These are phyloP conservation scores for Melanotaenia maccullochi DNA, from an alignment of 2,797 vertebrate genomes.

Conservation along the genomic window DNA sequence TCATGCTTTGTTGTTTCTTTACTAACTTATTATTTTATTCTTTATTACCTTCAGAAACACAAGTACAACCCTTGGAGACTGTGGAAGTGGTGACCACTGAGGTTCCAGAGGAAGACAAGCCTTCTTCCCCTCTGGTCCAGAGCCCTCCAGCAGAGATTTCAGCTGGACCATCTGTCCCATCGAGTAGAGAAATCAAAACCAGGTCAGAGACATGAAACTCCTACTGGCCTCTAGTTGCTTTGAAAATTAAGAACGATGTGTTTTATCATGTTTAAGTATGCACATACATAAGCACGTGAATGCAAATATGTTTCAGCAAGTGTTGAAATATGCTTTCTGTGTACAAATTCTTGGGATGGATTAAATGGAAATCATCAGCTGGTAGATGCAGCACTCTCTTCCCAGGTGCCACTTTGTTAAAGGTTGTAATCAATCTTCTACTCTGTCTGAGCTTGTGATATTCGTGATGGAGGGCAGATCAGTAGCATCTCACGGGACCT, in stretches of 20 bases:
- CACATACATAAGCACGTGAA: not conserved
- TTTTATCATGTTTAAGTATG: not conserved
- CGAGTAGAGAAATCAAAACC: conserved; percentile 90
- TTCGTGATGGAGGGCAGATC: conserved; percentile 61
- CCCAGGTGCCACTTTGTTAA: conserved; percentile 70
- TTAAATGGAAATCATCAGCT: conserved; percentile 53
- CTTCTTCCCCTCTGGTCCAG: conserved; percentile 83
- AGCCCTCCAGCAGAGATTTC: conserved; percentile 84
- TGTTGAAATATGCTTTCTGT: conserved; percentile 23
- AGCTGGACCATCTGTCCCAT: conserved; percentile 83
- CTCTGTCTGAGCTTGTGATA: conserved; percentile 63
- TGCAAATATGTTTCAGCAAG: conserved; percentile 8
- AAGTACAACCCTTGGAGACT: conserved; percentile 83
- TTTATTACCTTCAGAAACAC: conserved; percentile 81
- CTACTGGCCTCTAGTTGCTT: conserved; percentile 35
- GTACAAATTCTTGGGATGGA: conserved; percentile 39
- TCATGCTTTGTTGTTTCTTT: conserved; percentile 12
- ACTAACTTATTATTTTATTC: conserved; percentile 24
- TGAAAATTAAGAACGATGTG: not conserved
- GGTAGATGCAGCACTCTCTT: conserved; percentile 39
- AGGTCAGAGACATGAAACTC: conserved; percentile 84
- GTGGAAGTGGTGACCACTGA: conserved; percentile 71
- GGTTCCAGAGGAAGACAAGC: conserved; percentile 80
- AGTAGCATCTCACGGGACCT: conserved; percentile 63
- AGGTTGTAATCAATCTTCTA: conserved; percentile 77